Evolutionary conservation across 1,140 invertebrate genomes (phyloP), one percentile per base, ranked within the genome.

Genomic region (Pectinophora gossypiella): DNA sequence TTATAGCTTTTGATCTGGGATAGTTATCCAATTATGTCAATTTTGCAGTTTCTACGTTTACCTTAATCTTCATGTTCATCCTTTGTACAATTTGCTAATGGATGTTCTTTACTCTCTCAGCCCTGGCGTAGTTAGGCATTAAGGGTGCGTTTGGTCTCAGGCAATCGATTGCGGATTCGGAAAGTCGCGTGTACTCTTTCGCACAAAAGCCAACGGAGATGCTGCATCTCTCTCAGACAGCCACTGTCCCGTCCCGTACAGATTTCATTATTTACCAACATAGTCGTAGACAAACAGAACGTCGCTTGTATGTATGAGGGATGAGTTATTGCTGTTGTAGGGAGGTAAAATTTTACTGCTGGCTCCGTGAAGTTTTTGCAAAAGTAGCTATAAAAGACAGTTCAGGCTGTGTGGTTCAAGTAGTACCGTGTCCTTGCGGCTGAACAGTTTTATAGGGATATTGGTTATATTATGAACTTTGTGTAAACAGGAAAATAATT

Each of bases 91-190:
- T 49, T 46, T 55, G 54, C 45, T 67, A 68, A 74, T 62, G 61
- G 57, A 52, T 59, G 51, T 54, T 59, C 61, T 48, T 44, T 27
- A 58, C 49, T 56, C 32, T 60, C 61, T 59, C 71, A 71, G 61
- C 72, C 72, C 68, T 71, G 58, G 48, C 53, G 27, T 32, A 59
- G 55, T 67, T 68, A 64, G 65, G 58, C 58, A 77, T 78, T 70
- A 67, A 69, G 79, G 79, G 76, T 69, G 72, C 45, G 51, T 62
- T 71, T 63, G 66, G 64, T 61, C 62, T 56, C 62, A 40, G 63
- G 53, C 73, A 75, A 84, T 81, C 76, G 77, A 81, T 81, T 77
- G 55, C 59, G 65, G 42, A 83, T 78, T 80, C 69, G 73, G 79
- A 59, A 70, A 72, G 62, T 66, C 56, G 23, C 56, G 58, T 42